phyloP scores from a whole-genome alignment of 2,888 invertebrate species.

The Uloborus plumipes region DNA sequence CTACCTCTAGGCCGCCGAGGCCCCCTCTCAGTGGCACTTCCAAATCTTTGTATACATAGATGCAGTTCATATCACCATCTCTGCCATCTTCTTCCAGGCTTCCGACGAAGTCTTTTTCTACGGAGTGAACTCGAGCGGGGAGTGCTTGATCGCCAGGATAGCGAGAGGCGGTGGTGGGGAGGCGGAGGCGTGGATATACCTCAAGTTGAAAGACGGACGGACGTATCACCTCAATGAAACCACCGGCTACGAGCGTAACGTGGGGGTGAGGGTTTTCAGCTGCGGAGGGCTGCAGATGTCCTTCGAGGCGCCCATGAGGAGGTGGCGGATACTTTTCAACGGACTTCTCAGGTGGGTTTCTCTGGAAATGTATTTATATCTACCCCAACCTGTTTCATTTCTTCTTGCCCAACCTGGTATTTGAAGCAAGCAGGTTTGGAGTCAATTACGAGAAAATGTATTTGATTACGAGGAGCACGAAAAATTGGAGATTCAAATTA shows the following conservation, averaged over 20 bases:
- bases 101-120: constrained; percentile 38
- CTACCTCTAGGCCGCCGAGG: no score
- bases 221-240: constrained; percentile 8
- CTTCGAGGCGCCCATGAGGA: constrained; percentile 76
- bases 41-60: no score
- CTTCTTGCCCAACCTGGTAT: no score
- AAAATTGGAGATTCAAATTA: no score
- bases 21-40: no score
- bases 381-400: no score
- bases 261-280: neutral
- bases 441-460: no score
- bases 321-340: constrained; percentile 79
- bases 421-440: no score
- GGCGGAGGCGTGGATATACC: constrained; percentile 18
- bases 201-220: constrained; percentile 10
- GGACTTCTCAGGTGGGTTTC: constrained; percentile 76
- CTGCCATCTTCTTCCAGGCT: constrained; percentile 1
- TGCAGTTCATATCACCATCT: no score
- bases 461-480: no score
- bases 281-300: constrained; percentile 76
- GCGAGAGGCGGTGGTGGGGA: neutral
- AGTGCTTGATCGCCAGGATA: neutral
- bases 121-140: constrained; percentile 23
- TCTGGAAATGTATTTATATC: no score
- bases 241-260: neutral